Base-by-base conservation (phyloP, 2,113 vertebrate genomes). In the Petaurus breviceps region DNA sequence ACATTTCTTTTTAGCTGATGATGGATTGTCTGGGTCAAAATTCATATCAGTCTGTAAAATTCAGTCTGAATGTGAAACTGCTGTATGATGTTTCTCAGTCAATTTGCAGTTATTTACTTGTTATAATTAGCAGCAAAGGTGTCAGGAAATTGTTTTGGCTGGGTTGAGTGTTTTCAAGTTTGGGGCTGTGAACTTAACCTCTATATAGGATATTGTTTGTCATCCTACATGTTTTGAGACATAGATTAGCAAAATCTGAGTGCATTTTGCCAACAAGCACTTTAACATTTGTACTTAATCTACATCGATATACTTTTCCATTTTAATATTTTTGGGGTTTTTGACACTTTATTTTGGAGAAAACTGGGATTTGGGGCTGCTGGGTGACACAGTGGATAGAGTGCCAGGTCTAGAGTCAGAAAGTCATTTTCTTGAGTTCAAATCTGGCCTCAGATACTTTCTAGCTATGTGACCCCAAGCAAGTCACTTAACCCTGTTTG, bases 1-100 rank as follows among this genome's bases (percentile, higher is more conserved):
- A 93, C 14, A 90, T 94, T 94, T 95, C 12, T 46, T 95, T 90
- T 95, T 91, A 93, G 57, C 94, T 94, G 47, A 61, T 95, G 57
- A 89, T 90, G 57, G 94, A 50, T 61, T 61, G n/a, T 3, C 55
- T 93, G 89, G 47, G 46, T 94, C 94, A 61, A 95, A 61, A 91
- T 94, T 25, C 93, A 95, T 52, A 92, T 95, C 55, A 95, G 26
- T 10, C 61, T 92, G 4, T 90, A n/a, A 37, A 50, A 7, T 92
- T 92, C 52, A 52, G 54, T 93, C 95, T 94, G 89, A 90, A 94
- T 93, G 90, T 93, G 51, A 96, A 46, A 92, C 31, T 77, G 19
- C 51, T 91, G 23, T 68, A 6, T 93, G 91, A 94, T 89, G 54
- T 94, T 96, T 91, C 47, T 94, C 92, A 90, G 51, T 26, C 51